phyloP scores from a whole-genome alignment of 2,113 vertebrate species.

The Tympanuchus pallidicinctus region DNA sequence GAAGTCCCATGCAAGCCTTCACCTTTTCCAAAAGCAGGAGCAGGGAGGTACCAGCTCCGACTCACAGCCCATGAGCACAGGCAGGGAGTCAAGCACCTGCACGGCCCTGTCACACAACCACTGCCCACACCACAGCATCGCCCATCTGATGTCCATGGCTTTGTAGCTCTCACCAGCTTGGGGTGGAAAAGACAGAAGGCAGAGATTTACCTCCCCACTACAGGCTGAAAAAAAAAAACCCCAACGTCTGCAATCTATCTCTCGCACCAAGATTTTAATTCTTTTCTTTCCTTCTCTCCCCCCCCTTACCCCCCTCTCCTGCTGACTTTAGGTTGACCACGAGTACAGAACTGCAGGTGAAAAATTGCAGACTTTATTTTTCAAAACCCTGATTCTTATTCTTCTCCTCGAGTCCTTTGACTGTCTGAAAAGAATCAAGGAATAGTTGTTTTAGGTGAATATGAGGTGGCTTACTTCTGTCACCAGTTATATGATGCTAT shows the following conservation, averaged over 20 bases:
- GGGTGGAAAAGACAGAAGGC: constrained; percentile 50
- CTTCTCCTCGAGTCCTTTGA: constrained; percentile 12
- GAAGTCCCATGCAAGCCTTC: neutral
- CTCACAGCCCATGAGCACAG: neutral
- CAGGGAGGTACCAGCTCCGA: neutral
- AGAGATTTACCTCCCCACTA: constrained; percentile 26
- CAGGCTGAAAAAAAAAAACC: neutral
- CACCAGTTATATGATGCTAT: constrained; percentile 65
- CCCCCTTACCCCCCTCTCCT: accelerated
- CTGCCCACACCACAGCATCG: neutral
- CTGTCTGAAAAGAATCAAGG: constrained; percentile 21
- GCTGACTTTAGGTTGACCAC: neutral
- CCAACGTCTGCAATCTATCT: constrained; percentile 48
- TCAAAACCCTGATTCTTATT: constrained; percentile 40
- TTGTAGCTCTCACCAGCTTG: neutral
- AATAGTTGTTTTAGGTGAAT: constrained; percentile 61
- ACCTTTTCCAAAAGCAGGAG: neutral
- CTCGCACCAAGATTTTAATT: constrained; percentile 61
- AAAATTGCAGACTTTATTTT: constrained; percentile 64
- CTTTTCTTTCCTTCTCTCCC: neutral
- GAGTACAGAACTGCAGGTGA: constrained; percentile 31
- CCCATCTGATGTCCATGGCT: accelerated
- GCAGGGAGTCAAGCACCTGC: neutral
- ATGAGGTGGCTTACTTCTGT: constrained; percentile 64
- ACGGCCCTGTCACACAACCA: neutral